These are phyloP conservation scores for Oenanthe oenanthe DNA, from an alignment of 2,113 vertebrate genomes.

Conservation along the genomic window DNA sequence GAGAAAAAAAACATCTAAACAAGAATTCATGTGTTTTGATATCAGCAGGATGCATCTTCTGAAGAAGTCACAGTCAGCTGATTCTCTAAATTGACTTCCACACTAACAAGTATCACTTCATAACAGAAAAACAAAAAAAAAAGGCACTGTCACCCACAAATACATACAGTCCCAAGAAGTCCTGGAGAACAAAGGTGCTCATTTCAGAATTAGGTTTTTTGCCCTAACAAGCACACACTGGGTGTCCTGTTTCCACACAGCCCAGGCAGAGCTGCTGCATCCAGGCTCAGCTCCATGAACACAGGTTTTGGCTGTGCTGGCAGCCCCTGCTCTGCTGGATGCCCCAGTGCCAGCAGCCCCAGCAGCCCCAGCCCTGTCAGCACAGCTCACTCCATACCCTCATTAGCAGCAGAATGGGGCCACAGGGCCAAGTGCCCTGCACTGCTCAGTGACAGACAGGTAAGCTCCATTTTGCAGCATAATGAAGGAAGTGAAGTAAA, in stretches of 20 bases:
- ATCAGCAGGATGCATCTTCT: background rate
- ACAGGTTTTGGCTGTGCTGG: background rate
- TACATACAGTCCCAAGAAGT: background rate
- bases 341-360: rapidly evolving
- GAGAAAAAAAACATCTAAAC: background rate
- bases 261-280: rapidly evolving
- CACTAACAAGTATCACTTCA: background rate
- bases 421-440: background rate
- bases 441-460: background rate
- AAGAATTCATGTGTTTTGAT: background rate
- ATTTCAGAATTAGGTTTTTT: background rate
- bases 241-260: background rate
- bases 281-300: background rate
- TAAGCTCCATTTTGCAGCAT: background rate
- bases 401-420: background rate
- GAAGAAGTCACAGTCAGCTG: background rate
- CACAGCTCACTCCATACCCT: background rate
- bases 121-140: background rate
- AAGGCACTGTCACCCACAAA: background rate
- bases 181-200: background rate
- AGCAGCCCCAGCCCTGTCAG: background rate
- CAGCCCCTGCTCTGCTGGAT: background rate
- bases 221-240: background rate
- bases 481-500: background rate
- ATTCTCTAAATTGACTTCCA: background rate